phyloP scores from a whole-genome alignment of 2,888 invertebrate genomes.

The Aleiodes alternator region DNA sequence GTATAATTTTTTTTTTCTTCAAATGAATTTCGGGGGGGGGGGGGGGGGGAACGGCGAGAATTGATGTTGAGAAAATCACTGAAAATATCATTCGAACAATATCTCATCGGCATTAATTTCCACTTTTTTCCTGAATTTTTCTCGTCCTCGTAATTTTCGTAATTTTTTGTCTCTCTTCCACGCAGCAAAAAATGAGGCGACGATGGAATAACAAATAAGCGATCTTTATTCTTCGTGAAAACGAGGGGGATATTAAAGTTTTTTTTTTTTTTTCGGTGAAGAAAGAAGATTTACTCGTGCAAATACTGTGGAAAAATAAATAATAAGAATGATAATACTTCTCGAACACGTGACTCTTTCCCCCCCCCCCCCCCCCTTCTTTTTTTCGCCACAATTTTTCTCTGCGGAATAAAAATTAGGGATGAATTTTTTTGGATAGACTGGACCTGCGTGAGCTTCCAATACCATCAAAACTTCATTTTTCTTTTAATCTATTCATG shows the following conservation, averaged over 20 bases:
- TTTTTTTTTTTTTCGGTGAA: constrained; percentile 41
- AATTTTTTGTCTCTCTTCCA: not conserved
- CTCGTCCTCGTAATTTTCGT: not conserved
- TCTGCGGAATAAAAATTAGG: not conserved
- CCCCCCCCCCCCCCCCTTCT: no score
- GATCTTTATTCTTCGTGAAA: constrained; percentile 69
- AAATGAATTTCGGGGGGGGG: no score
- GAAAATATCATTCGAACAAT: not conserved
- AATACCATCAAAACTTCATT: no score
- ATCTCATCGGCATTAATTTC: not conserved
- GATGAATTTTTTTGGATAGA: not conserved
- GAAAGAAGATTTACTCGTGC: not conserved
- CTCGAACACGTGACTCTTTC: not conserved
- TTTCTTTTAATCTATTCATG: no score
- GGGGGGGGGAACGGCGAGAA: no score
- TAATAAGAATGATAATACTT: not conserved
- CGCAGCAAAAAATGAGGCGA: constrained; percentile 49
- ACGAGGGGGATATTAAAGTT: constrained; percentile 69
- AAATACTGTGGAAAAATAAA: not conserved
- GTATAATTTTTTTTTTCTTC: no score
- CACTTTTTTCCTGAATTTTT: not conserved
- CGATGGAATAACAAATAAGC: constrained; percentile 71
- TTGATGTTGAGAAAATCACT: no score
- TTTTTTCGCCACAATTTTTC: not conserved
- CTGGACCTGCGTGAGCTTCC: no score